A percentile compares a stretch with the other conserved stretches of the same genome.
Conservation (phyloP, 2,888 invertebrate species). For the Archips xylosteana region DNA sequence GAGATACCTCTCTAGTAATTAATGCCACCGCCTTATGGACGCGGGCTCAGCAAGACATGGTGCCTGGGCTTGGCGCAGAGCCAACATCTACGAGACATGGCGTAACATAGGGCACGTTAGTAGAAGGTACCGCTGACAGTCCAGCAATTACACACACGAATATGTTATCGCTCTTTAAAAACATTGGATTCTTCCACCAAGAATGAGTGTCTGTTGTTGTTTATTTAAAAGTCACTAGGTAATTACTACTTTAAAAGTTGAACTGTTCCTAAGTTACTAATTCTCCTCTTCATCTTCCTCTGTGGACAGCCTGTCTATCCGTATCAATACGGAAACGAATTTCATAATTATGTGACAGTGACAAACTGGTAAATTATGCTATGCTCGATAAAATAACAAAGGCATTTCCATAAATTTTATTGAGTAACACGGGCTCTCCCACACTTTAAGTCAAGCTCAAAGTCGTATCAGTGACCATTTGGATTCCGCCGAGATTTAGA, state of each 20-base stretch:
- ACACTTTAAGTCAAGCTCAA: constrained; percentile 52
- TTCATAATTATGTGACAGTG: not conserved
- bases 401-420: not conserved
- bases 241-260: not conserved
- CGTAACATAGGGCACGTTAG: constrained; percentile 59
- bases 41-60: constrained; percentile 53
- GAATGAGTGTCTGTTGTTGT: not conserved
- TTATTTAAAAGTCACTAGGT: not conserved
- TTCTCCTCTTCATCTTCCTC: not conserved
- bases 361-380: constrained; percentile 47
- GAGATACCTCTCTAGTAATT: constrained; percentile 42
- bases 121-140: constrained; percentile 29
- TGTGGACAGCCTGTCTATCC: not conserved
- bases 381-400: constrained; percentile 4
- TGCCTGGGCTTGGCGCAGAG: constrained; percentile 58
- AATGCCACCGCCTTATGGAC: constrained; percentile 50
- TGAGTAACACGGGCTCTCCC: constrained; percentile 47
- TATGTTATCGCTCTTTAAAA: constrained; percentile 2
- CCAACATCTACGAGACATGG: constrained; percentile 61
- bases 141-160: constrained; percentile 13
- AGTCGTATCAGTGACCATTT: constrained; percentile 38
- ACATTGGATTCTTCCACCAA: not conserved
- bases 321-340: not conserved
- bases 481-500: constrained; percentile 50
- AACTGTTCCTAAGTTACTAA: not conserved